Conservation (phyloP, 2,113 vertebrate genomes). For the Sylvilagus bachmani region DNA sequence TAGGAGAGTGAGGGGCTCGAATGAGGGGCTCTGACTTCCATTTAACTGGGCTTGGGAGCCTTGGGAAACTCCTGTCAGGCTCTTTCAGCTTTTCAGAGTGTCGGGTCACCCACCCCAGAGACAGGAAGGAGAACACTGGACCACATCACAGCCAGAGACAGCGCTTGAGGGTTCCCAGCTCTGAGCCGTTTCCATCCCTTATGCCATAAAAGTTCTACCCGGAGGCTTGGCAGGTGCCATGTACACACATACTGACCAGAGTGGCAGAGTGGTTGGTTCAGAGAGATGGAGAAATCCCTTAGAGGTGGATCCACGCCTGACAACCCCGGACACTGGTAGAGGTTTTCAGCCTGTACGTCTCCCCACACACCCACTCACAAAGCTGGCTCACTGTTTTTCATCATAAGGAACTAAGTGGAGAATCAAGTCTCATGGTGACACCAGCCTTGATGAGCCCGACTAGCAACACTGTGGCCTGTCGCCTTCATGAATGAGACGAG, state of each 20-base stretch:
- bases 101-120: neutral
- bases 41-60: neutral
- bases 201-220: neutral
- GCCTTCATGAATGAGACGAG: neutral
- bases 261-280: neutral
- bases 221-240: neutral
- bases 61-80: neutral
- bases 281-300: neutral
- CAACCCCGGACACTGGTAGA: neutral
- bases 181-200: neutral
- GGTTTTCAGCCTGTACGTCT: neutral
- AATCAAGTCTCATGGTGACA: neutral
- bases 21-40: neutral
- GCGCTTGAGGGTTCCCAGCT: neutral
- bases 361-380: neutral
- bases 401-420: neutral
- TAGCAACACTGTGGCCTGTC: neutral
- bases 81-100: neutral
- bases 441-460: neutral
- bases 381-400: neutral
- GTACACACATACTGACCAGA: neutral
- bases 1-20: neutral
- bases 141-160: neutral
- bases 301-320: neutral
- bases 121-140: neutral